Conservation (phyloP, 2,113 vertebrate species). For the Sinocyclocheilus anophthalmus region DNA sequence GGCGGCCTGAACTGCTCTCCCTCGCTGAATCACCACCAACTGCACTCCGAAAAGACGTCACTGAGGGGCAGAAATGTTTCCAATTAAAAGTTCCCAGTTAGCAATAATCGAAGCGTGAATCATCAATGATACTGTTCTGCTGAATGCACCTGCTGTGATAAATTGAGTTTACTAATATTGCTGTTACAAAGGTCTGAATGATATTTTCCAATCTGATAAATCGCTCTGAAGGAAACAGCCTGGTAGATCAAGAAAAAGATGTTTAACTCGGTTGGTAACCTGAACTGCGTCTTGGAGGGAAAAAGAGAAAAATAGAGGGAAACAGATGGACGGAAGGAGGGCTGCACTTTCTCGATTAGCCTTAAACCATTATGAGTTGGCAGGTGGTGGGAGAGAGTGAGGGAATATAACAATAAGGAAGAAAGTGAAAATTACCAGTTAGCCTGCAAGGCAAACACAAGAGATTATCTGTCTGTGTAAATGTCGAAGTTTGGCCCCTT, state of each 20-base stretch:
- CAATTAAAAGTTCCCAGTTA: conserved; percentile 17
- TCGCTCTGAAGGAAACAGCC: neutral
- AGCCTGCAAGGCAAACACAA: conserved; percentile 26
- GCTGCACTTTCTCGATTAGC: neutral
- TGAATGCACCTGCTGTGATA: conserved; percentile 27
- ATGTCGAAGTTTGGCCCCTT: conserved; percentile 1
- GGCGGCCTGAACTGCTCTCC: neutral
- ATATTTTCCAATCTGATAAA: neutral
- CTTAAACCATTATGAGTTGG: conserved; percentile 31
- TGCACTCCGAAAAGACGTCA: conserved; percentile 28
- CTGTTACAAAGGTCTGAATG: neutral
- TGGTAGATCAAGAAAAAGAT: neutral
- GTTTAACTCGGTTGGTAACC: neutral
- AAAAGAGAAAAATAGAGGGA: conserved; percentile 47
- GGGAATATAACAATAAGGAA: conserved; percentile 25
- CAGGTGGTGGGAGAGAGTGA: conserved; percentile 40
- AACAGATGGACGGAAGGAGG: conserved; percentile 35
- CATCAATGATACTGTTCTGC: conserved; percentile 3
- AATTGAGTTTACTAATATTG: neutral
- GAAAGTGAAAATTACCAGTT: conserved; percentile 44
- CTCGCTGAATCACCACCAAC: conserved; percentile 31
- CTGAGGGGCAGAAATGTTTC: neutral
- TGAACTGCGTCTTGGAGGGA: conserved; percentile 39
- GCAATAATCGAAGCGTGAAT: conserved; percentile 35
- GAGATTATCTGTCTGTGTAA: conserved; percentile 33